Conservation (phyloP, 2,113 vertebrate genomes). For the Hymenochirus boettgeri region DNA sequence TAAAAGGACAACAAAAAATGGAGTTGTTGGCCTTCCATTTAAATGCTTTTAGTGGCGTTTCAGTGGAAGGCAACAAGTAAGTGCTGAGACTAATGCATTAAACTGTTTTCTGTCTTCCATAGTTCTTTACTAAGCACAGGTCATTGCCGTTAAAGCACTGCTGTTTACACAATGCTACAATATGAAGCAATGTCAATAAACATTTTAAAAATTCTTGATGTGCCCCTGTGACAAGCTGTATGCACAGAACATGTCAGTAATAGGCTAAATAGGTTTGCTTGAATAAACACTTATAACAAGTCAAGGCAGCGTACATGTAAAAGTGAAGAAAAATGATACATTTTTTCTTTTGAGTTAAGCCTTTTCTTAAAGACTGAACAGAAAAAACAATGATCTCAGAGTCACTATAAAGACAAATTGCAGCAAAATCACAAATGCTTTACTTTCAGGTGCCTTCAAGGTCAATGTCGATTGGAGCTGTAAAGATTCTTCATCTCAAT, state of each 20-base stretch:
- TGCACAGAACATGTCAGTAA: slow-evolving; percentile 43
- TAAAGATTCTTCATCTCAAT: slow-evolving; percentile 14
- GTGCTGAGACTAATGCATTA: slow-evolving; percentile 3
- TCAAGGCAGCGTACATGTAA: slow-evolving; percentile 38
- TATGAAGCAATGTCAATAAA: slow-evolving; percentile 38
- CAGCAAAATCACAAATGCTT: not conserved
- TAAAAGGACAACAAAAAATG: not conserved
- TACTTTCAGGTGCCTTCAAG: slow-evolving; percentile 20
- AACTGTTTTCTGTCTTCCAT: not conserved
- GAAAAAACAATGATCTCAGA: slow-evolving; percentile 40
- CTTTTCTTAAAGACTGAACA: slow-evolving; percentile 41
- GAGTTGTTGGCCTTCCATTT: not conserved
- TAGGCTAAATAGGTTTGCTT: slow-evolving; percentile 40
- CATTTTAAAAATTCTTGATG: slow-evolving; percentile 26
- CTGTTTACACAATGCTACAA: slow-evolving; percentile 18
- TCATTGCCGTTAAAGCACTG: slow-evolving; percentile 32
- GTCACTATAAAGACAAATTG: slow-evolving; percentile 18
- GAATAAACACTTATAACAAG: slow-evolving; percentile 55
- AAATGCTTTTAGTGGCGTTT: slow-evolving; percentile 1
- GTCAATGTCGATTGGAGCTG: slow-evolving; percentile 9
- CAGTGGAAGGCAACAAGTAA: slow-evolving; percentile 11
- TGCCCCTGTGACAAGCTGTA: not conserved
- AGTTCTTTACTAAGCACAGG: slow-evolving; percentile 32
- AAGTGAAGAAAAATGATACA: slow-evolving; percentile 50
- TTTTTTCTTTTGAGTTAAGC: slow-evolving; percentile 50